Conservation (phyloP, 2,888 invertebrate species). For the Tetramorium bicarinatum region DNA sequence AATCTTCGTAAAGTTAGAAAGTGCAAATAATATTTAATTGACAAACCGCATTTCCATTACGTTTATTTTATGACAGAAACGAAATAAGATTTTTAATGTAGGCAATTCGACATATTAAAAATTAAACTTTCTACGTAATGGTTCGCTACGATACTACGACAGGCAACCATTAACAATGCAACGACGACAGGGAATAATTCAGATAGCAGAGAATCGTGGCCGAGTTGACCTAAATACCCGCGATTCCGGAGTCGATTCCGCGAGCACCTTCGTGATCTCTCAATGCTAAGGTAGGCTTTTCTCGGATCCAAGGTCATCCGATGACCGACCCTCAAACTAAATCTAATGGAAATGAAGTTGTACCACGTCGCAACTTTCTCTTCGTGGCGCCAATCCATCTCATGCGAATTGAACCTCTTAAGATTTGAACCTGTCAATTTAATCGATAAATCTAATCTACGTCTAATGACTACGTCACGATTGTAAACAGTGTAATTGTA, state of each 20-base stretch:
- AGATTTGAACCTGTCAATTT: neutral
- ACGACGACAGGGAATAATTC: constrained; percentile 29
- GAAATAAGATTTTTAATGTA: neutral
- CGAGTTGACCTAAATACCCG: constrained; percentile 69
- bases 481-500: neutral
- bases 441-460: neutral
- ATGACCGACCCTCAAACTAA: constrained; percentile 64
- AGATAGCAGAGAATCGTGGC: constrained; percentile 40
- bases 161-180: constrained; percentile 10
- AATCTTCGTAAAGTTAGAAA: constrained; percentile 18
- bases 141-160: neutral
- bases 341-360: constrained; percentile 63
- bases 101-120: neutral
- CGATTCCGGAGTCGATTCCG: constrained; percentile 58
- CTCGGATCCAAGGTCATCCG: constrained; percentile 70
- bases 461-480: neutral
- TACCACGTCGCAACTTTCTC: constrained; percentile 65
- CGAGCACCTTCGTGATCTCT: constrained; percentile 59
- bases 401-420: neutral
- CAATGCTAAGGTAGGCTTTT: constrained; percentile 60
- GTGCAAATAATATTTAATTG: neutral
- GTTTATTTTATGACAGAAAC: neutral
- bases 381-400: constrained; percentile 7
- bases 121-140: constrained; percentile 34
- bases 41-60: constrained; percentile 7